Evolutionary conservation across 2,113 vertebrate genomes (phyloP), one percentile per base, ranked within the genome.

Genomic region (Nothocercus nigrocapillus): DNA sequence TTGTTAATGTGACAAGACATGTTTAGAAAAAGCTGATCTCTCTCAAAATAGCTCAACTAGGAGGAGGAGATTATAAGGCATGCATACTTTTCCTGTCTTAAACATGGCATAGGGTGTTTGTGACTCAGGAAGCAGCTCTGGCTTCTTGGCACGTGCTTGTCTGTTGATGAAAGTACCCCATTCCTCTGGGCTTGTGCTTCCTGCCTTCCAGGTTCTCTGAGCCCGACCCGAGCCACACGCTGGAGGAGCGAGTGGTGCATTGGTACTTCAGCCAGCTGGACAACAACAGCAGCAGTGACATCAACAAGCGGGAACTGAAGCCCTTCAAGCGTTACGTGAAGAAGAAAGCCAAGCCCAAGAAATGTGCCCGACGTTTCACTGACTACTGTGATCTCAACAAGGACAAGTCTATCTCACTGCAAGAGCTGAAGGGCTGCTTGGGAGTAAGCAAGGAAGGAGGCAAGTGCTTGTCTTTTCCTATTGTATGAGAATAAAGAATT

Each of bases 311-410:
- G 80, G 99, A 99, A 94, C 98, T 99, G 89, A 99, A 99, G 93
- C 99, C 99, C 28, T 99, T 99, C 95, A 99, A 99, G 96, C 98
- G 98, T 84, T 99, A 99, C 0, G 98, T 99, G 81, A 99, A 99
- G 98, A 99, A 99, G 98, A 99, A 99, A 98, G 99, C 99, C 95
- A 99, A 99, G 94, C 99, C 99, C 94, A 99, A 99, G 98, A 99
- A 99, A 97, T 99, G 99, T 14, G 98, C 98, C 67, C 99, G 99
- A 86, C 99, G 98, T 82, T 99, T 99, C 97, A 98, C 98, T 3
- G 99, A 99, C 98, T 99, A 99, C 98, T 99, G 99, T 67, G 99
- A 99, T 98, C 98, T 99, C 94, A 99, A 99, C 96, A 99, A 99
- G 96, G 99, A 99, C 98, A 99, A 98, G 96, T 98, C 98, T 38